A percentile compares a stretch with the other conserved stretches of the same genome.
Evolutionary conservation across 2,113 vertebrate genomes (phyloP).

Genomic region (Daphoenositta chrysoptera): DNA sequence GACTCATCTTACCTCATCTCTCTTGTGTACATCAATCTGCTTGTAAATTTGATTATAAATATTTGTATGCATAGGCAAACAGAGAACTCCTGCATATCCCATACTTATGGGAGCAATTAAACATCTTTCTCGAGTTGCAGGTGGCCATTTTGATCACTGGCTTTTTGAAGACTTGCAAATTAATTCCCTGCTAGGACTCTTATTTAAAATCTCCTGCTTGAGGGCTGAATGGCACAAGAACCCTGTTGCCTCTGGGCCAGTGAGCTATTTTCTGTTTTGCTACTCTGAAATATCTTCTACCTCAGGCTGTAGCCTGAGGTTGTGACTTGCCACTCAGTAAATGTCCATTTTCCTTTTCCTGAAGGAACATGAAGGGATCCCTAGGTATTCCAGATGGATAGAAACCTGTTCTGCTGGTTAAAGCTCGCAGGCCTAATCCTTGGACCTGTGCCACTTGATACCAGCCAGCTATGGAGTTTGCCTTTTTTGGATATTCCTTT

Average conservation of each 20-base stretch:
- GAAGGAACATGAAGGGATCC: background rate
- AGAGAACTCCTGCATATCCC: background rate
- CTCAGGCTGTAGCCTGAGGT: background rate
- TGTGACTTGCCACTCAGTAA: background rate
- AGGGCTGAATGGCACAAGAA: background rate
- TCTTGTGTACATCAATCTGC: background rate
- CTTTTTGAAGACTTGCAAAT: background rate
- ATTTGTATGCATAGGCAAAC: background rate
- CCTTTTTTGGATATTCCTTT: background rate
- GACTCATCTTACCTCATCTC: background rate
- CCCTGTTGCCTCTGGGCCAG: background rate
- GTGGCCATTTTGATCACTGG: background rate
- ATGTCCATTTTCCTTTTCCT: background rate
- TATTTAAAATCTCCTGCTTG: background rate
- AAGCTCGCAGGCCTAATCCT: background rate
- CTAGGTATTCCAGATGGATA: rapidly evolving
- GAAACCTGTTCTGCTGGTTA: background rate
- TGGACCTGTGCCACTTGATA: background rate
- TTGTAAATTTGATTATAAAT: background rate
- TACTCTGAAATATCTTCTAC: background rate
- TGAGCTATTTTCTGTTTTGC: background rate
- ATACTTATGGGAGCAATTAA: background rate
- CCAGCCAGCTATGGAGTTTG: background rate
- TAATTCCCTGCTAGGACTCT: background rate
- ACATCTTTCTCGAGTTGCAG: background rate